Evolutionary conservation across 2,888 invertebrate genomes (phyloP).

Genomic region (Argyra leucocephala): DNA sequence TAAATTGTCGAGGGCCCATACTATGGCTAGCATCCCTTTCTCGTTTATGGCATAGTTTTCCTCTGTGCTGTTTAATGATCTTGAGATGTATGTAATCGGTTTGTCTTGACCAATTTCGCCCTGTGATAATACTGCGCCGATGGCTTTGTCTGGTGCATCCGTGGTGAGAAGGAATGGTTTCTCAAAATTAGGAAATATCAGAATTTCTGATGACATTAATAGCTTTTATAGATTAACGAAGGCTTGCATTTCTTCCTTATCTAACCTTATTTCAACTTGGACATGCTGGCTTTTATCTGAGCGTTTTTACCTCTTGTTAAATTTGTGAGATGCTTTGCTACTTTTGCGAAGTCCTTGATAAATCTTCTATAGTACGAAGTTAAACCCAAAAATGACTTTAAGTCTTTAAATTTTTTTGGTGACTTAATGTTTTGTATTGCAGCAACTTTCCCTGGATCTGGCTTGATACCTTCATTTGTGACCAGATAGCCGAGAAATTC

Average conservation of each 20-base stretch:
- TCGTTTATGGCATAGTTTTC: too few species aligned
- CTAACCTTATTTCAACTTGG: not conserved
- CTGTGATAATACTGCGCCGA: constrained; percentile 11
- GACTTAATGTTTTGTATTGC: too few species aligned
- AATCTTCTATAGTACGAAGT: constrained; percentile 11
- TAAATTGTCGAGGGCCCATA: constrained; percentile 15
- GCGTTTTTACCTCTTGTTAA: constrained; percentile 15
- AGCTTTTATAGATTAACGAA: constrained; percentile 11
- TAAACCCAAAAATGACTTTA: not conserved
- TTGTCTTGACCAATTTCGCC: too few species aligned
- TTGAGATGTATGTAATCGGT: not conserved
- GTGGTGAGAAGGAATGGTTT: constrained; percentile 13
- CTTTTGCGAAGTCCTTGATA: constrained; percentile 10
- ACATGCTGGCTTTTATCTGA: constrained; percentile 13
- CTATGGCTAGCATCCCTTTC: not conserved
- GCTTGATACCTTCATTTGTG: too few species aligned
- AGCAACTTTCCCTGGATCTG: too few species aligned
- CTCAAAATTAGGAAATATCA: too few species aligned
- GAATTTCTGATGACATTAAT: constrained; percentile 12
- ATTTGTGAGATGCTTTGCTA: constrained; percentile 13
- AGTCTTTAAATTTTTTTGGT: too few species aligned
- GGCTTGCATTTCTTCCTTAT: not conserved
- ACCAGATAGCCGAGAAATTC: too few species aligned
- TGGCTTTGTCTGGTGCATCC: constrained; percentile 12
- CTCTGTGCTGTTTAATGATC: not conserved